Base-by-base conservation (phyloP, 2,888 invertebrate genomes). In the Boloria selene region DNA sequence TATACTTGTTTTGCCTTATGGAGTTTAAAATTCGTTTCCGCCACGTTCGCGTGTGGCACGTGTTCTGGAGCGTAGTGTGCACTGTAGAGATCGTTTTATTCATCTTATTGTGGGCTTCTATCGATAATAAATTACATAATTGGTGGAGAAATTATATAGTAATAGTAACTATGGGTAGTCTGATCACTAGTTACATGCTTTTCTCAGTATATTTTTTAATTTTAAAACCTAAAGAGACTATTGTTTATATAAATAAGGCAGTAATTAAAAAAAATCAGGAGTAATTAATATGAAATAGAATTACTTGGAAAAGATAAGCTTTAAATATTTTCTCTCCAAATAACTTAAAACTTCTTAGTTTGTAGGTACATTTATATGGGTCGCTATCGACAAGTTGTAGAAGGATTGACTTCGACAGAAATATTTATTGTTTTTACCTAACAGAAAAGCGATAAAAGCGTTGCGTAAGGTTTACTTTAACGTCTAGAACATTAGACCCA, bases 21-120 rank as follows among this genome's bases (percentile, higher is more conserved):
- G 97, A 97, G 85, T 96, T 96, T 76, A 95, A 96, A 80, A 93
- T 96, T 64, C 95, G 95, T 82, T 96, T 96, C 80, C 95, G 94
- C 72, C 94, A 95, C 77, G 94, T 95, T 18, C 94, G 95, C 4
- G 90, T 94, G 62, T 95, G 96, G 93, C 94, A 96, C 75, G 86
- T 93, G 70, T 93, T 94, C 60, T 97, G 95, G 88, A 94, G 95
- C 76, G 80, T 93, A 61, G 87, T 96, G 54, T 94, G 95, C 54
- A 93, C 95, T 67, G 73, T 90, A 38, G 95, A 97, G 85, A 96
- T 95, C 75, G 86, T 95, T 54, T 76, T 93, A 17, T 94, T 96
- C 88, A 94, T 95, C n/a, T 82, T 94, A n/a, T 81, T 94, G 53
- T 97, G 96, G 96, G 83, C 82, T 4, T 75, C 78, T 14, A 76